Conservation (phyloP, 2,797 vertebrate species). For the Thamnophis elegans region DNA sequence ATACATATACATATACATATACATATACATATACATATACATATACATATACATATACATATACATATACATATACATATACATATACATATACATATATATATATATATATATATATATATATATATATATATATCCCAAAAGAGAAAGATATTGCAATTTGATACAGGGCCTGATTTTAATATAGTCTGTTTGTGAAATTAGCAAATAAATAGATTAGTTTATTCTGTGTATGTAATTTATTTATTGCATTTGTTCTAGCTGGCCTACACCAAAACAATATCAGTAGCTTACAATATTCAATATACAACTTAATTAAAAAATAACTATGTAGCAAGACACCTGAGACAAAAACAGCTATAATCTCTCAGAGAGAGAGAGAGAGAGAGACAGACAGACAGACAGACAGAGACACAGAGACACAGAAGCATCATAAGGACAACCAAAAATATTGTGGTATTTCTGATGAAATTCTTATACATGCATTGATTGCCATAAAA, state of each 20-base stretch:
- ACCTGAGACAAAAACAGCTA: background rate
- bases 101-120: no score
- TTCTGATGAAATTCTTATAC: background rate
- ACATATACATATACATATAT: no score
- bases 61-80: no score
- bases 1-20: no score
- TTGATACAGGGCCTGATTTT: background rate
- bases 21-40: no score
- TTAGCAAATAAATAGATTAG: background rate
- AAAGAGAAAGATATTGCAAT: background rate
- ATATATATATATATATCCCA: background rate
- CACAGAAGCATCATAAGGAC: no score
- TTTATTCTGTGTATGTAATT: background rate
- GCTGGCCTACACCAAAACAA: background rate
- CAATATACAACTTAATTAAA: background rate
- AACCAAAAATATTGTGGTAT: background rate
- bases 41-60: no score
- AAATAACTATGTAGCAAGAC: background rate
- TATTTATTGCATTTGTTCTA: background rate
- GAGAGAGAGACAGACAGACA: no score
- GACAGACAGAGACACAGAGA: no score
- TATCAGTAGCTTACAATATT: background rate
- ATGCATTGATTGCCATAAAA: background rate
- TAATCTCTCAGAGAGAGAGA: background rate
- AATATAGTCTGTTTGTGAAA: background rate